These are phyloP conservation scores for Cylindroiulus punctatus DNA, from an alignment of 2,888 invertebrate genomes.

Conservation along the genomic window DNA sequence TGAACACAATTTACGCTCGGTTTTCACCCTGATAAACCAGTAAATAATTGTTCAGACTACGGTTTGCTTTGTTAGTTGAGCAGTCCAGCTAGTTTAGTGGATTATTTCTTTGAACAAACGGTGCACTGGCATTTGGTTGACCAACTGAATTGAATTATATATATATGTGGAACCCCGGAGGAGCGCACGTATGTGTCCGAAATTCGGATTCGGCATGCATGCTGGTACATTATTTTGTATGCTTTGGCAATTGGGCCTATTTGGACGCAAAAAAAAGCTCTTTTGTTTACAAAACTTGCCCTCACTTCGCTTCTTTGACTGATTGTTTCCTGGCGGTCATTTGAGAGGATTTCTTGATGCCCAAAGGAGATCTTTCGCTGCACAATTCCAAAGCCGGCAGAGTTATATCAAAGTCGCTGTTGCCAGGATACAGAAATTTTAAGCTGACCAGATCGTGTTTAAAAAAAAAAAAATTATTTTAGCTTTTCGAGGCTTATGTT, in stretches of 20 bases:
- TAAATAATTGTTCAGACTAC: background rate
- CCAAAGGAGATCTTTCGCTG: conserved; percentile 5
- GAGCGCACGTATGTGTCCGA: conserved; percentile 15
- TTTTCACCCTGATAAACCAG: background rate
- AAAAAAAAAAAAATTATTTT: background rate
- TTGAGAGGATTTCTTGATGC: conserved; percentile 35
- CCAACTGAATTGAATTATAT: conserved; percentile 36
- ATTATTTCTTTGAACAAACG: background rate
- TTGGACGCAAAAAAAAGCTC: conserved; percentile 12
- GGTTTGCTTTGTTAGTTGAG: background rate
- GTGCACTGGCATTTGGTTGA: conserved; percentile 20
- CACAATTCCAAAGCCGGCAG: background rate
- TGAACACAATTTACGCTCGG: background rate
- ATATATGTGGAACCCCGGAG: background rate
- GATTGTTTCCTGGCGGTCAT: conserved; percentile 28
- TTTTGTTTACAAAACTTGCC: conserved; percentile 43
- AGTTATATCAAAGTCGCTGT: conserved; percentile 22
- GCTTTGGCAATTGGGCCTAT: conserved; percentile 28
- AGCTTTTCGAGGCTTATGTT: no score
- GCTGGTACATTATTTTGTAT: conserved; percentile 45
- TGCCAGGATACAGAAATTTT: background rate
- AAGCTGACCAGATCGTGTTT: background rate
- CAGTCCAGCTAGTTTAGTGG: background rate
- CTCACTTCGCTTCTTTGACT: conserved; percentile 21
- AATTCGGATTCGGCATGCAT: background rate